Base-by-base conservation (phyloP, 2,113 vertebrate species). In the Scolopax mira region DNA sequence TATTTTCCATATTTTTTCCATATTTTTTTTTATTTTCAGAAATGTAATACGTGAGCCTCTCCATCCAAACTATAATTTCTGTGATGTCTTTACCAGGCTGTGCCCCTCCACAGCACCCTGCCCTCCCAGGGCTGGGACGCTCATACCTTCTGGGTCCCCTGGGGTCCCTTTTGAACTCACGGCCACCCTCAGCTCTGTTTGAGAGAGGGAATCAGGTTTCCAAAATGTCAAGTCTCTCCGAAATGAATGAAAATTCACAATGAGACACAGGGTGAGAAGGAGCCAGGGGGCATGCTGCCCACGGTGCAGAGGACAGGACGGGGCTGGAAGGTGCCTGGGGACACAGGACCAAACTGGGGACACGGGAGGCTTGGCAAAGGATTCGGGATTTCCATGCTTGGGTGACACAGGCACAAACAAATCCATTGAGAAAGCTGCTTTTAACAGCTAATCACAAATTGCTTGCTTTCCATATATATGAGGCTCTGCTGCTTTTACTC, bases 251-350 rank as follows among this genome's bases (percentile, higher is more conserved):
- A 90, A 89, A 84, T 18, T 78, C 89, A 93, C 81, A 93, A 9
- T 7, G 33, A 89, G 79, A 80, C 15, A 30, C 27, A 35, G 46
- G 69, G 87, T 84, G 86, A 92, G 91, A 64, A 72, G 70, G 30
- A 94, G 66, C 79, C 70, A 60, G 74, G 0, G 0, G 93, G 66
- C 48, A n/a, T 1, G 0, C 66, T 72, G 86, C 67, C 77, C 3
- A 1, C 71, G 77, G 46, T 2, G 0, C 1, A 1, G 67, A 75
- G 35, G 75, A 84, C 0, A 0, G 55, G 46, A 81, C 14, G 18
- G 18, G 58, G 41, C 52, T 82, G 80, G 39, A 89, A 71, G 48
- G 21, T 90, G 42, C 70, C 86, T 62, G 18, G 64, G 77, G 69
- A 90, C 37, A 62, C 3, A 1, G 54, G 49, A 44, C 69, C 79